A percentile compares a stretch with the other conserved stretches of the same genome.
phyloP scores from a whole-genome alignment of 2,888 invertebrate genomes.

The Hydrotaea cyrtoneurina region DNA sequence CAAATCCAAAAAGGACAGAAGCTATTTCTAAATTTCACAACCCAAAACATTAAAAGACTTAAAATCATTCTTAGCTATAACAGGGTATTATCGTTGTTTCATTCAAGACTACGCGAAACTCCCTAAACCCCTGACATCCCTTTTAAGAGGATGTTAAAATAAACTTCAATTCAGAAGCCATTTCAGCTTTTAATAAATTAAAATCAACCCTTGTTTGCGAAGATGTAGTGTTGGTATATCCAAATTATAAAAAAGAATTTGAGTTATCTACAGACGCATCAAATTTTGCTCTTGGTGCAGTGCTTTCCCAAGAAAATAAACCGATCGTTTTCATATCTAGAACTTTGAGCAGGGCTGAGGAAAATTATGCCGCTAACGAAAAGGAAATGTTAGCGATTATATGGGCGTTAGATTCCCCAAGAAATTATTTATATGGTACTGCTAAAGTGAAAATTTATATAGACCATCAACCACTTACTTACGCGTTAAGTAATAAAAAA shows the following conservation, averaged over 20 bases:
- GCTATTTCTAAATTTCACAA: not conserved
- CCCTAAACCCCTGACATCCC: slow-evolving; percentile 3
- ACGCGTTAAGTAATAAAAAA: slow-evolving; percentile 28
- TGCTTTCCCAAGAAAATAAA: slow-evolving; percentile 23
- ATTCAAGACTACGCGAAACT: not conserved
- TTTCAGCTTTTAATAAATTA: too few species aligned
- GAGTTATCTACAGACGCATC: slow-evolving; percentile 17
- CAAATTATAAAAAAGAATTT: slow-evolving; percentile 2
- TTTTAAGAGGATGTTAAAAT: not conserved
- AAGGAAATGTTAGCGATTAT: slow-evolving; percentile 48
- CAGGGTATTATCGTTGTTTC: not conserved
- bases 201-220: too few species aligned
- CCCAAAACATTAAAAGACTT: not conserved
- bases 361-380: slow-evolving; percentile 39
- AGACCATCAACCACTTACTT: slow-evolving; percentile 38
- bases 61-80: not conserved
- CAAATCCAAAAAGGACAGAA: not conserved
- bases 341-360: slow-evolving; percentile 39
- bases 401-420: slow-evolving; percentile 25
- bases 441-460: slow-evolving; percentile 44
- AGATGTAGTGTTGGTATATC: not conserved
- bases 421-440: slow-evolving; percentile 43
- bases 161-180: too few species aligned
- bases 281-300: slow-evolving; percentile 10
- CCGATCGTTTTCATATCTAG: slow-evolving; percentile 42